Evolutionary conservation across 2,888 invertebrate species (phyloP).

Genomic region (Leuctra nigra): DNA sequence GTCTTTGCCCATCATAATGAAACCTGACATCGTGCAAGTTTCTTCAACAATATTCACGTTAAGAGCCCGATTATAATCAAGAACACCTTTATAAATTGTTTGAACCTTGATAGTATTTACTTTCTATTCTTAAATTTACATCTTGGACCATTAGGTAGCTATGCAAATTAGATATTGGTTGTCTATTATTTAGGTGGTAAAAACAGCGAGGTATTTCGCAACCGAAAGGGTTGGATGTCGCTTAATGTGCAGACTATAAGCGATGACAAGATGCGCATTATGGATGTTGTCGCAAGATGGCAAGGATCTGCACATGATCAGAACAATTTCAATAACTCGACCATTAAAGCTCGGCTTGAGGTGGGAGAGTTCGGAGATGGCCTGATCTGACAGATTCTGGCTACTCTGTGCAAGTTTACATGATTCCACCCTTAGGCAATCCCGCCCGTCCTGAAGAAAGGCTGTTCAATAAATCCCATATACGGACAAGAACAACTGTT

Average conservation of each 20-base stretch:
- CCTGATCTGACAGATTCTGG: conserved; percentile 23
- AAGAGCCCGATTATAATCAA: too few relatives aligned
- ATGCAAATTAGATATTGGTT: too few relatives aligned
- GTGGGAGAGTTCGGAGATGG: conserved; percentile 18
- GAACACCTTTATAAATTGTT: too few relatives aligned
- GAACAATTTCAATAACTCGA: conserved; percentile 20
- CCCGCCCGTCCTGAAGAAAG: conserved; percentile 5
- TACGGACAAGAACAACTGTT: conserved; percentile 1
- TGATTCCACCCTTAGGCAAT: conserved; percentile 16
- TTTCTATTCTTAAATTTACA: too few relatives aligned
- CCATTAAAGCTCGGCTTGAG: conserved; percentile 11
- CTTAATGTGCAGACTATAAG: conserved; percentile 21
- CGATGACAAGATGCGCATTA: conserved; percentile 14
- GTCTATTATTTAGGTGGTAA: conserved; percentile 19
- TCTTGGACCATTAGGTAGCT: too few relatives aligned
- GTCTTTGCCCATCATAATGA: too few relatives aligned
- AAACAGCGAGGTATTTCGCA: conserved; percentile 14
- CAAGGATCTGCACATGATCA: conserved; percentile 19
- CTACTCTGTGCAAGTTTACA: not conserved
- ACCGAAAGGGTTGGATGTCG: conserved; percentile 22
- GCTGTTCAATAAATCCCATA: conserved; percentile 16
- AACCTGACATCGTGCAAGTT: too few relatives aligned
- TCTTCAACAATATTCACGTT: too few relatives aligned
- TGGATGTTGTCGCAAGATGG: conserved; percentile 20
- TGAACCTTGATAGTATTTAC: too few relatives aligned